These are phyloP conservation scores for Odontocolon sp. DNA, from an alignment of 2,888 invertebrate genomes.

Conservation along the genomic window DNA sequence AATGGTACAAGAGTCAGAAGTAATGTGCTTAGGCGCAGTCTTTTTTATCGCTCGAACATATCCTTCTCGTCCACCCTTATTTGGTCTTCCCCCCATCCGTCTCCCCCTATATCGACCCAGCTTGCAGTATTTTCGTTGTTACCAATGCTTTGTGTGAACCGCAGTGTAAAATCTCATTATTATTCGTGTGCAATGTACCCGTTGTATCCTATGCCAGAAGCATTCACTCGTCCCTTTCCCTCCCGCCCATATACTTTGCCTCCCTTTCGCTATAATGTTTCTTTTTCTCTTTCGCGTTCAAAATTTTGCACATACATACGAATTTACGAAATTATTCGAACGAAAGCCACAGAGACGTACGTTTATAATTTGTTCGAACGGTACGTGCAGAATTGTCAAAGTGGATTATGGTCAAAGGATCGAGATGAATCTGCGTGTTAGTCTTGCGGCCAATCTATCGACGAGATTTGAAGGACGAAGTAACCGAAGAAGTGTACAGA, in stretches of 20 bases:
- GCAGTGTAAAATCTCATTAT: slow-evolving; percentile 80
- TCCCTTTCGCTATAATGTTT: slow-evolving; percentile 18
- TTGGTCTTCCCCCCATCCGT: slow-evolving; percentile 23
- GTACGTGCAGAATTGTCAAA: too few relatives aligned
- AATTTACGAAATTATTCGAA: too few relatives aligned
- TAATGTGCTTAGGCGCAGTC: slow-evolving; percentile 77
- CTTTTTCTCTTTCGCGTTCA: background rate
- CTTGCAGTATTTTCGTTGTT: slow-evolving; percentile 67
- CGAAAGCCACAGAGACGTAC: too few relatives aligned
- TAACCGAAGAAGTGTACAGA: background rate
- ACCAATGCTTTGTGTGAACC: slow-evolving; percentile 79
- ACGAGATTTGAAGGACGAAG: background rate
- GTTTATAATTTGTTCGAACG: too few relatives aligned
- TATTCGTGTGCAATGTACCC: slow-evolving; percentile 76
- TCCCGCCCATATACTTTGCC: slow-evolving; percentile 40
- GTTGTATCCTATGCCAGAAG: slow-evolving; percentile 76
- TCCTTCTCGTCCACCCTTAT: slow-evolving; percentile 28
- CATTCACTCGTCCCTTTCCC: slow-evolving; percentile 68
- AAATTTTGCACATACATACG: too few relatives aligned
- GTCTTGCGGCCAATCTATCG: too few relatives aligned
- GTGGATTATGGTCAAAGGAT: too few relatives aligned
- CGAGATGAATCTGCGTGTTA: too few relatives aligned
- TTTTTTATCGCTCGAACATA: slow-evolving; percentile 70
- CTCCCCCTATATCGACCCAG: slow-evolving; percentile 58
- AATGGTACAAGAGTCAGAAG: slow-evolving; percentile 68